These are phyloP conservation scores for Phoenicopterus ruber DNA, from an alignment of 2,113 vertebrate species.

Conservation along the genomic window DNA sequence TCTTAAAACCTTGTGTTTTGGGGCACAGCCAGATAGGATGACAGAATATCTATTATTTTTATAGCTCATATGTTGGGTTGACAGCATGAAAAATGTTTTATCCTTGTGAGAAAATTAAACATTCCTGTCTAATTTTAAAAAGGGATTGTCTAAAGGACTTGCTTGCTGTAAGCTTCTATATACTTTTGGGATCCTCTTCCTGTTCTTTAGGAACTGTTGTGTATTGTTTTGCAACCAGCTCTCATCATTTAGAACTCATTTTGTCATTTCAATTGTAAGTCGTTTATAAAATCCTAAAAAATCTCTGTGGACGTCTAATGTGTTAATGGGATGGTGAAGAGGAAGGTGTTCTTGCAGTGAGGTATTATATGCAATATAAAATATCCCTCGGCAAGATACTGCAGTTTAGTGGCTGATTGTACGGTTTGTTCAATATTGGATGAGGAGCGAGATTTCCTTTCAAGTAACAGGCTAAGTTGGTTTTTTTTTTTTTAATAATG, in stretches of 20 bases:
- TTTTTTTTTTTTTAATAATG: neutral
- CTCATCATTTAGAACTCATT: neutral
- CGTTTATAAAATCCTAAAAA: neutral
- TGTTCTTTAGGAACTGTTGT: neutral
- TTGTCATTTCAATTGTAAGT: neutral
- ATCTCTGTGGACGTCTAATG: neutral
- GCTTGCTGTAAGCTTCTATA: neutral
- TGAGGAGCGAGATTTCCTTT: neutral
- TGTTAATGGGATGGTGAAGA: neutral
- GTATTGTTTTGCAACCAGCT: neutral
- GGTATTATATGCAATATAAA: neutral
- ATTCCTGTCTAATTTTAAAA: neutral
- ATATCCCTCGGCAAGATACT: neutral
- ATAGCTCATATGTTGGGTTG: neutral
- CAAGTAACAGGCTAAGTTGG: neutral
- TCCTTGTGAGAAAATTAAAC: neutral
- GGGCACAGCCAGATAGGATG: neutral
- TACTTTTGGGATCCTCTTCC: neutral
- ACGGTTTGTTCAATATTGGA: neutral
- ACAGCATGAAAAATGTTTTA: conserved; percentile 13
- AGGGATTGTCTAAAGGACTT: neutral
- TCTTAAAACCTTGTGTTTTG: neutral
- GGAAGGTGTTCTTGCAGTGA: neutral
- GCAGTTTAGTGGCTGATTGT: neutral
- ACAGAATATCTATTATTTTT: conserved; percentile 41